Evolutionary conservation across 2,888 invertebrate genomes (phyloP).

Genomic region (Euproctis similis): DNA sequence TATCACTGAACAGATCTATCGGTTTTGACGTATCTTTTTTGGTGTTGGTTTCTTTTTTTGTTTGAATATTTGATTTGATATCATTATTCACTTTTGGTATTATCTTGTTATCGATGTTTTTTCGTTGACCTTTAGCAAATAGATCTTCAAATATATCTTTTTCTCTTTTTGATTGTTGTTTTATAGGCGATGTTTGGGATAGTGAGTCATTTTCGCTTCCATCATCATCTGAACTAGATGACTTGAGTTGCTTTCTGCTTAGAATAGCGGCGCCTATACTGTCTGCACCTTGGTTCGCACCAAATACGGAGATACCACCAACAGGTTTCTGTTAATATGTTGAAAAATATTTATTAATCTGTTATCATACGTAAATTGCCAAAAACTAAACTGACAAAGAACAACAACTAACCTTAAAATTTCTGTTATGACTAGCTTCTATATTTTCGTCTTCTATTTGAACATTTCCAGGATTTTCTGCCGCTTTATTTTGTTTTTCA

Average conservation of each 20-base stretch:
- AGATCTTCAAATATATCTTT: constrained; percentile 55
- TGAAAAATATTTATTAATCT: too few species aligned
- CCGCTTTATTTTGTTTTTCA: constrained; percentile 10
- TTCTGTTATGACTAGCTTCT: too few species aligned
- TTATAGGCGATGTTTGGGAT: constrained; percentile 8
- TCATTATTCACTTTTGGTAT: constrained; percentile 9
- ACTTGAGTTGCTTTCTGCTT: constrained; percentile 44
- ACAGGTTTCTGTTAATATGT: constrained; percentile 74
- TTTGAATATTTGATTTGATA: constrained; percentile 13
- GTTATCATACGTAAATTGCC: too few species aligned
- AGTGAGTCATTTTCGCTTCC: constrained; percentile 22
- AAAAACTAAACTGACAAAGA: too few species aligned
- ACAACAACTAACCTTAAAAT: too few species aligned
- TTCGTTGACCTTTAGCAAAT: constrained; percentile 41
- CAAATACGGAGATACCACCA: constrained; percentile 77
- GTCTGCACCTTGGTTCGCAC: constrained; percentile 49
- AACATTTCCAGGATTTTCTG: too few species aligned
- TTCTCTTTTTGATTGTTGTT: constrained; percentile 21
- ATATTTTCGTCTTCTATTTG: too few species aligned
- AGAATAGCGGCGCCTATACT: constrained; percentile 62
- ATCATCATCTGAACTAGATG: constrained; percentile 43
- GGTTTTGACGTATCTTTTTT: constrained; percentile 22
- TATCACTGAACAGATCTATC: constrained; percentile 54
- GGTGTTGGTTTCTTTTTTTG: constrained; percentile 13
- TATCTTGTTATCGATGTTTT: constrained; percentile 6